A percentile compares a stretch with the other conserved stretches of the same genome.
phyloP scores from a whole-genome alignment of 2,113 vertebrate genomes.

The Hemiscyllium ocellatum region DNA sequence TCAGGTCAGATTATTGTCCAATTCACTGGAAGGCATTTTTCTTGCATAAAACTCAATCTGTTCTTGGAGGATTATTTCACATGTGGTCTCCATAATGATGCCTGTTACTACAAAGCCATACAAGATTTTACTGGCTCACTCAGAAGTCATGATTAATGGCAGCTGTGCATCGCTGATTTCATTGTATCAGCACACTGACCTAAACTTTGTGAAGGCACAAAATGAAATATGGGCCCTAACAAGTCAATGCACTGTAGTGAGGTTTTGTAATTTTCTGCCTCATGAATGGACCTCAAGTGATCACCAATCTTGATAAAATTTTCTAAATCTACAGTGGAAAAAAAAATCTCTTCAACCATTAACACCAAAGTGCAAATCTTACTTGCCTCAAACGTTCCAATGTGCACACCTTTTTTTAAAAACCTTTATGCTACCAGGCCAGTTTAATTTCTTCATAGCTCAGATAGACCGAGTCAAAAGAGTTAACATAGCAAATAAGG shows the following conservation, averaged over 20 bases:
- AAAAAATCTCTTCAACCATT: background rate
- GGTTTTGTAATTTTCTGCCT: background rate
- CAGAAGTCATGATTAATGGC: background rate
- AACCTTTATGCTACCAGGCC: background rate
- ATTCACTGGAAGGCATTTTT: slow-evolving; percentile 32
- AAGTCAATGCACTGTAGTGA: background rate
- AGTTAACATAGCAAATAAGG: background rate
- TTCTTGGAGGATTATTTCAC: slow-evolving; percentile 25
- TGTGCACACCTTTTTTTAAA: background rate
- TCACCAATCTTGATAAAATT: background rate
- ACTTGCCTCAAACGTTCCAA: background rate
- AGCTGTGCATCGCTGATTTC: background rate
- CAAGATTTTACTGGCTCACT: slow-evolving; percentile 31
- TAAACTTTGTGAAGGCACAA: background rate
- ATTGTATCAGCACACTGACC: background rate
- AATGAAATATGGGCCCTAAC: background rate
- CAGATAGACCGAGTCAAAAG: background rate
- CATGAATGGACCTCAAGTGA: background rate
- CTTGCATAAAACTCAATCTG: background rate
- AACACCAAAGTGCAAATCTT: background rate
- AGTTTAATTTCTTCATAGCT: background rate
- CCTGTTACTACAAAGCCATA: slow-evolving; percentile 28
- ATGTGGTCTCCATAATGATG: slow-evolving; percentile 30
- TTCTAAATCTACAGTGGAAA: background rate
- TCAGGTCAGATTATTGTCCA: background rate